Conservation (phyloP, 2,888 invertebrate species). For the Eretmocerus hayati region DNA sequence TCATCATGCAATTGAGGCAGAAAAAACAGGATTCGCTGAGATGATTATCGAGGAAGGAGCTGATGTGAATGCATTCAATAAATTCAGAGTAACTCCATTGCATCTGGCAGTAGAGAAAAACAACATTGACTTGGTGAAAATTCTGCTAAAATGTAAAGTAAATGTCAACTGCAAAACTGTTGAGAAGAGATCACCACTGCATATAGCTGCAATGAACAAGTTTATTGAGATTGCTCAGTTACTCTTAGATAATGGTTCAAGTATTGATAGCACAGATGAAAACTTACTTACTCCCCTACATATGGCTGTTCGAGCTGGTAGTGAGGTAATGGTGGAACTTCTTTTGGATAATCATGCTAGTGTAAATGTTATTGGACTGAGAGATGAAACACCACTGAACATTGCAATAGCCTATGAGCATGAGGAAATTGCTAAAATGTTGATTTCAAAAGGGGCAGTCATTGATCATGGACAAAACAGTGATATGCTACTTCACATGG, state of each 20-base stretch:
- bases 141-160: constrained; percentile 4
- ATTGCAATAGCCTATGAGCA: constrained; percentile 10
- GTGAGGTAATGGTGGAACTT: constrained; percentile 3
- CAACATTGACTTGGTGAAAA: not conserved
- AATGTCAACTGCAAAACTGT: constrained; percentile 3
- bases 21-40: constrained; percentile 2
- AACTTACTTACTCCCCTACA: constrained; percentile 4
- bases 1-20: constrained; percentile 8
- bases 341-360: constrained; percentile 9
- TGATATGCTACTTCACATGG: constrained; percentile 6
- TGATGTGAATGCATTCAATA: constrained; percentile 4
- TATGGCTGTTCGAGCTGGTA: constrained; percentile 7
- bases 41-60: constrained; percentile 3
- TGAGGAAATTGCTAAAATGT: constrained; percentile 5
- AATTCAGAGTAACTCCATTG: constrained; percentile 7
- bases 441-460: constrained; percentile 4
- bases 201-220: not conserved
- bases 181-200: not conserved
- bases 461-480: constrained; percentile 2
- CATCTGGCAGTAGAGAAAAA: constrained; percentile 10
- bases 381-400: constrained; percentile 11
- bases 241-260: constrained; percentile 3
- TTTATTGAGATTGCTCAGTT: not conserved
- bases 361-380: constrained; percentile 8
- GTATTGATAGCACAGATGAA: constrained; percentile 4